A percentile compares a stretch with the other conserved stretches of the same genome.
These are phyloP conservation scores for Hybognathus amarus DNA, from an alignment of 2,797 vertebrate species.

Conservation along the genomic window DNA sequence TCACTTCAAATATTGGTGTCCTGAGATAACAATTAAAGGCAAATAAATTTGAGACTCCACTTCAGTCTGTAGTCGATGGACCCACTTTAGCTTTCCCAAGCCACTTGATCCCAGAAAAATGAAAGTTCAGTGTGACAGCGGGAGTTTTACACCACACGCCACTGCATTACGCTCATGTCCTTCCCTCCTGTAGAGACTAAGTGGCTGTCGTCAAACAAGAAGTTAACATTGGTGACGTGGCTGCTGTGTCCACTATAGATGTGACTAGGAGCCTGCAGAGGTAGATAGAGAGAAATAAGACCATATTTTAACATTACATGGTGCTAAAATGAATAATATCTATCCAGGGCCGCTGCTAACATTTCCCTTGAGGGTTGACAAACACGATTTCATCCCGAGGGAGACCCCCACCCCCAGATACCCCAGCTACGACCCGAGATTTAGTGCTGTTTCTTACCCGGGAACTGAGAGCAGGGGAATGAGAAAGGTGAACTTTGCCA, in stretches of 20 bases:
- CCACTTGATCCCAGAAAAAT: constrained; percentile 47
- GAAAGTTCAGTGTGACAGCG: constrained; percentile 17
- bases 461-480: constrained; percentile 93
- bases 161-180: constrained; percentile 98
- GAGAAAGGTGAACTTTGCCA: constrained; percentile 98
- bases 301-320: neutral
- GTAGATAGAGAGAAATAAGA: constrained; percentile 22
- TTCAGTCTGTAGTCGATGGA: constrained; percentile 11
- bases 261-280: constrained; percentile 89
- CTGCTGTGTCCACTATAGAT: constrained; percentile 94
- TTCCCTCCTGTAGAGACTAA: constrained; percentile 97
- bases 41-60: constrained; percentile 31
- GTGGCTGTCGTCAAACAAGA: constrained; percentile 91
- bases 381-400: no score
- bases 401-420: neutral
- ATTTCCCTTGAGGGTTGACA: no score
- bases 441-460: constrained; percentile 77
- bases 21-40: constrained; percentile 79
- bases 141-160: constrained; percentile 86
- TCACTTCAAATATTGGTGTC: constrained; percentile 68
- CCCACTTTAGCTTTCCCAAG: constrained; percentile 22
- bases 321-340: neutral
- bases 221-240: constrained; percentile 96
- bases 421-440: neutral
- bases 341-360: neutral